Evolutionary conservation across 53 echinoderm and acorn worm species (phyloP), one percentile per base, ranked within the genome.

Genomic region (Actinopyga echinites): DNA sequence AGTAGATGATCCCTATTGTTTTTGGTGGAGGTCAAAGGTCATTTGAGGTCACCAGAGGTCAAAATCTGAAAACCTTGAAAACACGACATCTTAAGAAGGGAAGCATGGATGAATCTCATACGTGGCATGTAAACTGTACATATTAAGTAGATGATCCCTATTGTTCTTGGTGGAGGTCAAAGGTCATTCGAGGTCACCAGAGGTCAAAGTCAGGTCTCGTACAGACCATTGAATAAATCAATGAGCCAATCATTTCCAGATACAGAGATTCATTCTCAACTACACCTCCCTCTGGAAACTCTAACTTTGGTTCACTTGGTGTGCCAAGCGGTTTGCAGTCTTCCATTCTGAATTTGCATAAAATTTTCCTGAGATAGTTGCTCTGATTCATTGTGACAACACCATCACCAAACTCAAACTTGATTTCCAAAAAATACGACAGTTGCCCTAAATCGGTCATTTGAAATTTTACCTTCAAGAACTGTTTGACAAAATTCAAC

Each of bases 151-250:
- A n/a, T n/a, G n/a, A n/a, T n/a, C n/a, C n/a, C n/a, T n/a, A n/a
- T n/a, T n/a, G n/a, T n/a, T n/a, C n/a, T n/a, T n/a, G n/a, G n/a
- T n/a, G n/a, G n/a, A n/a, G n/a, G n/a, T n/a, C n/a, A n/a, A n/a
- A n/a, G n/a, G n/a, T n/a, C n/a, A n/a, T n/a, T n/a, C n/a, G n/a
- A n/a, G n/a, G n/a, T n/a, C n/a, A n/a, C n/a, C n/a, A n/a, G n/a
- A n/a, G n/a, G n/a, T n/a, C n/a, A 12, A 86, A 42, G 42, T 86
- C 86, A 36, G 86, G 86, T 81, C 86, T 79, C 9, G 86, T 86
- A 25, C 80, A 64, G 32, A 37, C 59, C 65, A 64, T 44, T 57
- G 80, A 64, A 32, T 86, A 86, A 10, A 87, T 67, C 12, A 73
- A 44, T 38, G 73, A 73, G 6, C 79, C 79, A 33, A 57, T 79